These are phyloP conservation scores for Nowickia ferox DNA, from an alignment of 2,888 invertebrate genomes.

Conservation along the genomic window DNA sequence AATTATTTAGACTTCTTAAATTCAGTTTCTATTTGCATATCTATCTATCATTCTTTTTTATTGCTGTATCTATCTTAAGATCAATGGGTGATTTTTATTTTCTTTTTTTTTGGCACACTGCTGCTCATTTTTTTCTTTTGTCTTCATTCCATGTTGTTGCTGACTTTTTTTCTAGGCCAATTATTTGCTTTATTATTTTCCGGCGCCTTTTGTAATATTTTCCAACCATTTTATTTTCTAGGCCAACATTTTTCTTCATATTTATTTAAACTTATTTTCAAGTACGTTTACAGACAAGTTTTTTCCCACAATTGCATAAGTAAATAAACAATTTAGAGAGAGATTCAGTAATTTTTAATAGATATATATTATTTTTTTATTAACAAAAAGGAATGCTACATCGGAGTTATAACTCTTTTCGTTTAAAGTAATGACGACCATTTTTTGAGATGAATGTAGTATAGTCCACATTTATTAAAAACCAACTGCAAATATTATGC, in stretches of 20 bases:
- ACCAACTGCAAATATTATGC: too few relatives aligned
- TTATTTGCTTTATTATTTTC: slow-evolving; percentile 48
- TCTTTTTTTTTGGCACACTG: slow-evolving; percentile 31
- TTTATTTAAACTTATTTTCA: slow-evolving; percentile 25
- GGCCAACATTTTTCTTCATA: slow-evolving; percentile 34
- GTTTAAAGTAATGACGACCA: too few relatives aligned
- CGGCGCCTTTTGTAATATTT: slow-evolving; percentile 32
- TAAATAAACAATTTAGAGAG: slow-evolving; percentile 35
- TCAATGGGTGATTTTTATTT: background rate
- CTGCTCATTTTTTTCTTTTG: background rate
- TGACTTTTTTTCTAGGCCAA: slow-evolving; percentile 50
- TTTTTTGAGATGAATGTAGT: too few relatives aligned
- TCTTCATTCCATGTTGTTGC: slow-evolving; percentile 40
- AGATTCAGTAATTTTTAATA: background rate
- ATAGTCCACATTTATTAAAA: too few relatives aligned
- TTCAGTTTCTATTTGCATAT: background rate
- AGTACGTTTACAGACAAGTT: slow-evolving; percentile 26
- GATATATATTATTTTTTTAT: background rate
- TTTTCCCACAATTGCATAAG: slow-evolving; percentile 30
- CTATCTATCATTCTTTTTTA: background rate
- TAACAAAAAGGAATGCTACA: background rate
- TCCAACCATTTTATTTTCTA: slow-evolving; percentile 27
- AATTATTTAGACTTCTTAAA: too few relatives aligned
- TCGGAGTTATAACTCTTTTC: too few relatives aligned
- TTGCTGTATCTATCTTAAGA: slow-evolving; percentile 8